These are phyloP conservation scores for Ectropis grisescens DNA, from an alignment of 1,140 invertebrate species.

Conservation along the genomic window DNA sequence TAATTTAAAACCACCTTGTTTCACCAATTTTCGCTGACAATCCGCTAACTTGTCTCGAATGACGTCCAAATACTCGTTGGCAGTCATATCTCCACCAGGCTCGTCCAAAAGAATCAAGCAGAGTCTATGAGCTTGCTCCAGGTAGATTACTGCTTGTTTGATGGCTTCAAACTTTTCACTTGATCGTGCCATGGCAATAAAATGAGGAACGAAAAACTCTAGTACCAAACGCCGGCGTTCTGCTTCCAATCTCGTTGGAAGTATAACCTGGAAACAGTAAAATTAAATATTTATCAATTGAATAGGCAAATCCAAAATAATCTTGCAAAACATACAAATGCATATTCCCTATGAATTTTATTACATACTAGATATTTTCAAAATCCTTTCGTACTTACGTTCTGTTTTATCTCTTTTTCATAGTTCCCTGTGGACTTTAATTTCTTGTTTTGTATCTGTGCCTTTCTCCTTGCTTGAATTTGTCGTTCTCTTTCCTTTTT, in stretches of 20 bases:
- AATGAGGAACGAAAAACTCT: slow-evolving; percentile 78
- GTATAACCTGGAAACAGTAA: slow-evolving; percentile 43
- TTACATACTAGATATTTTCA: no score
- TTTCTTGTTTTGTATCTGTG: slow-evolving; percentile 37
- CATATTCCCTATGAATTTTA: slow-evolving; percentile 9
- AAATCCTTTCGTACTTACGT: slow-evolving; percentile 34
- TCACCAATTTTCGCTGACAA: slow-evolving; percentile 49
- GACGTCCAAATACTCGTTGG: slow-evolving; percentile 61
- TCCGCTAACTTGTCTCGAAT: slow-evolving; percentile 60
- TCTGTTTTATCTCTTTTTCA: slow-evolving; percentile 39
- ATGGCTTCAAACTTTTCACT: slow-evolving; percentile 72
- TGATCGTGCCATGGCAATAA: slow-evolving; percentile 75
- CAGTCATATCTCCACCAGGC: slow-evolving; percentile 57
- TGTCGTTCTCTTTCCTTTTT: slow-evolving; percentile 51
- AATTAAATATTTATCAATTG: no score
- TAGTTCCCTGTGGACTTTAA: slow-evolving; percentile 22
- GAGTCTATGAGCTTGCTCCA: slow-evolving; percentile 78
- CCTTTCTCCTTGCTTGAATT: slow-evolving; percentile 54
- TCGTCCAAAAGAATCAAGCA: slow-evolving; percentile 74
- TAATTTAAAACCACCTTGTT: slow-evolving; percentile 43
- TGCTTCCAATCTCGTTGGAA: slow-evolving; percentile 60
- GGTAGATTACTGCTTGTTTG: slow-evolving; percentile 74
- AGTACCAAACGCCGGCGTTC: slow-evolving; percentile 72
- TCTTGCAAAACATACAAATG: no score
- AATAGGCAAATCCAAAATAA: no score